Evolutionary conservation across 2,888 invertebrate genomes (phyloP).

Genomic region (Acleris literana): DNA sequence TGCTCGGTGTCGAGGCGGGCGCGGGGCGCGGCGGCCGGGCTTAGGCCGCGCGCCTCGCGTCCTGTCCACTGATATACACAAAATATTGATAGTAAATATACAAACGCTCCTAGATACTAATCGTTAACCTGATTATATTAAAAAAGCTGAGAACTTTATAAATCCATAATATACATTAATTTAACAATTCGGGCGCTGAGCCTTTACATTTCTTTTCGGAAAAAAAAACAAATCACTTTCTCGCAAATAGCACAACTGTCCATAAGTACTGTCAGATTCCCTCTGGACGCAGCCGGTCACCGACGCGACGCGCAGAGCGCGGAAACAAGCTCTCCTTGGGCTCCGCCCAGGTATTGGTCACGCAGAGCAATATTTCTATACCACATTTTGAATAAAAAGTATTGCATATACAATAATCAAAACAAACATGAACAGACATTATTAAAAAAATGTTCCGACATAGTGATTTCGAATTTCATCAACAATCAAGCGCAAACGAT

Average conservation of each 20-base stretch:
- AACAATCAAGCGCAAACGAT: too few relatives aligned
- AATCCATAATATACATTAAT: slow-evolving; percentile 76
- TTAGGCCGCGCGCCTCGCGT: slow-evolving; percentile 57
- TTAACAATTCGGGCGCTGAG: slow-evolving; percentile 58
- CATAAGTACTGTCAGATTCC: slow-evolving; percentile 70
- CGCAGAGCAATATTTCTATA: slow-evolving; percentile 61
- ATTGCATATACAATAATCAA: slow-evolving; percentile 64
- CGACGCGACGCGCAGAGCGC: slow-evolving; percentile 32
- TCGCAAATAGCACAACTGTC: slow-evolving; percentile 55
- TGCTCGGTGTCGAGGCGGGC: slow-evolving; percentile 52
- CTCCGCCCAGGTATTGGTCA: slow-evolving; percentile 49
- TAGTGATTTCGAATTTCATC: background rate
- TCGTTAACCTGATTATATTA: slow-evolving; percentile 67
- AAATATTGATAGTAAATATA: slow-evolving; percentile 70
- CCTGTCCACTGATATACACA: slow-evolving; percentile 70
- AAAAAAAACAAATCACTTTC: slow-evolving; percentile 48
- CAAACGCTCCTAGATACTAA: slow-evolving; percentile 65
- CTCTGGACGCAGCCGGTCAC: slow-evolving; percentile 50
- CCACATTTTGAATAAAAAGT: slow-evolving; percentile 58
- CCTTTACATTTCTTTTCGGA: slow-evolving; percentile 50
- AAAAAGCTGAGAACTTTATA: slow-evolving; percentile 77
- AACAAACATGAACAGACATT: slow-evolving; percentile 52
- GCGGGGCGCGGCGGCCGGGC: slow-evolving; percentile 49
- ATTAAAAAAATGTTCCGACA: slow-evolving; percentile 51
- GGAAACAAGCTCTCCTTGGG: slow-evolving; percentile 5